Base-by-base conservation (phyloP, 2,113 vertebrate species). In the Alaudala cheleensis region DNA sequence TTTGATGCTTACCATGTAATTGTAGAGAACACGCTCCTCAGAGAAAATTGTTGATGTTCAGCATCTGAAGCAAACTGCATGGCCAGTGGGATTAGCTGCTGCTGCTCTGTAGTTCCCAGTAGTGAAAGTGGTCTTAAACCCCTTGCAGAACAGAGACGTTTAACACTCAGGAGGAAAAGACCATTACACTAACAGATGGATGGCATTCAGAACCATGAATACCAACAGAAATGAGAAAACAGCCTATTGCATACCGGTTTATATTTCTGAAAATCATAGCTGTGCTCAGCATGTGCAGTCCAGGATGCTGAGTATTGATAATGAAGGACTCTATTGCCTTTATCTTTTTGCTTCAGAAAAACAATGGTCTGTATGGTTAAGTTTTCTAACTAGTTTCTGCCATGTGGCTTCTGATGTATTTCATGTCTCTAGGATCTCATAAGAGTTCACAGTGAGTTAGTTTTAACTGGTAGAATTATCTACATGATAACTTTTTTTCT, bases 11-110 rank as follows among this genome's bases (percentile, higher is more conserved):
- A 40, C 12, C 15, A 51, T 61, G 19, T 82, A n/a, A 26, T 61
- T 61, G 33, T n/a, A 69, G 45, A 65, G 53, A 60, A 6, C 0
- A 0, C 22, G 16, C 18, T 80, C 4, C 40, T 82, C 2, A 2
- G 60, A 69, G 39, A 69, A 69, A 34, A 29, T 80, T 9, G 1
- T 37, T 67, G 54, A 3, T 26, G 17, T 77, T 86, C 33, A 33
- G 24, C 11, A 39, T 57, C 54, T 90, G 70, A 88, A 73, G 39
- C 42, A 65, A 61, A 66, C 44, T 80, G 79, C 16, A 22, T 67
- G 45, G 14, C 54, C 78, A 39, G 33, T 10, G 4, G 45, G 25
- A 34, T 79, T 62, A 76, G 45, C 20, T 88, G 42, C 53, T 89
- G n/a, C n/a, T 90, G 29, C 10, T 47, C 51, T 77, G 51, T 44